Conservation (phyloP, 2,797 vertebrate species). For the Pipistrellus nathusii region DNA sequence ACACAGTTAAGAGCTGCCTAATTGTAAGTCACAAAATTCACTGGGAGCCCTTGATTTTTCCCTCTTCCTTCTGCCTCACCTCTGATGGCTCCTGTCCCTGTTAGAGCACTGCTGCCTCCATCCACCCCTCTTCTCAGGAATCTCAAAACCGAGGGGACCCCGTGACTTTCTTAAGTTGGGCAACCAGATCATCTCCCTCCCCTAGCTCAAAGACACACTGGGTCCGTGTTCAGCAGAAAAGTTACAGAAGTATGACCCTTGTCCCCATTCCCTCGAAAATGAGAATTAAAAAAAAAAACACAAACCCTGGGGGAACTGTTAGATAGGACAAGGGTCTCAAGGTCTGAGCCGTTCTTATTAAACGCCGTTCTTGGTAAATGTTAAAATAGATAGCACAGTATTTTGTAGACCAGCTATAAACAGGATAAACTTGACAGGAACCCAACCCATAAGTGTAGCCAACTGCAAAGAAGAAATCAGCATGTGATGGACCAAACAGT, state of each 20-base stretch:
- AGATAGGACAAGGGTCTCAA: neutral
- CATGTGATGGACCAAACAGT: neutral
- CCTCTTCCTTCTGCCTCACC: neutral
- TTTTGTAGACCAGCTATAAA: neutral
- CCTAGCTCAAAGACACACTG: neutral
- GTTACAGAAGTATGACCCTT: neutral
- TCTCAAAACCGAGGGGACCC: neutral
- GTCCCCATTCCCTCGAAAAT: neutral
- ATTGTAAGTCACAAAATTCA: neutral
- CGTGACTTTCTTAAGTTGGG: neutral
- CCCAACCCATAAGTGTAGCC: neutral
- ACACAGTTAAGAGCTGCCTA: neutral
- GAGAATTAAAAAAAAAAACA: neutral
- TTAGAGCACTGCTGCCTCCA: neutral
- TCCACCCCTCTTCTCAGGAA: neutral
- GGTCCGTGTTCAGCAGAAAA: neutral
- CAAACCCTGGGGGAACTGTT: neutral
- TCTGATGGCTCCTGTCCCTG: neutral
- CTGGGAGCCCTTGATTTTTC: neutral
- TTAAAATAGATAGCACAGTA: neutral
- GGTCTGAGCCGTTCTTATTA: neutral
- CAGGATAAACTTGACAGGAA: neutral
- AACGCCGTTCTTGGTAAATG: neutral
- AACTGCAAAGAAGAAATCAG: neutral
- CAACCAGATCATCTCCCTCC: neutral